Percentiles rank a stretch among this genome's conserved stretches.
These are phyloP conservation scores for Callopanchax toddi DNA, from an alignment of 2,113 vertebrate genomes.

Conservation along the genomic window DNA sequence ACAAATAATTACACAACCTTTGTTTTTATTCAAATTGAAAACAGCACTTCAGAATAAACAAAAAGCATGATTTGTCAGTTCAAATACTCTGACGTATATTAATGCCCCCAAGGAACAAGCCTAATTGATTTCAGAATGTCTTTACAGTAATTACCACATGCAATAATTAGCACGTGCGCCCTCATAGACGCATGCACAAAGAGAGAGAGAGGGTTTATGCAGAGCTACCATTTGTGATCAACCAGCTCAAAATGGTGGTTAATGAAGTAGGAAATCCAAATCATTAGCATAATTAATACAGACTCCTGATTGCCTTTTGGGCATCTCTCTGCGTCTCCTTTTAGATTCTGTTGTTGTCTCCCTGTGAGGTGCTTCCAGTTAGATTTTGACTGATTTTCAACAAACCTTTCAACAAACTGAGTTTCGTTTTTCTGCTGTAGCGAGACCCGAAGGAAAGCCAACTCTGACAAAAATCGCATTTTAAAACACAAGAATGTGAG, in stretches of 20 bases:
- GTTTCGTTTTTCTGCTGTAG: no score
- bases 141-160: conserved; percentile 69
- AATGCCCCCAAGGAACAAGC: conserved; percentile 8
- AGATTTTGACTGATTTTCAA: conserved; percentile 55
- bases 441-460: no score
- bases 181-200: conserved; percentile 21
- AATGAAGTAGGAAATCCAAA: conserved; percentile 79
- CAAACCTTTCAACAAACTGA: conserved; percentile 45
- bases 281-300: conserved; percentile 77
- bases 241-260: conserved; percentile 66
- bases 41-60: no score
- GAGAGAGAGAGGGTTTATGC: conserved; percentile 18
- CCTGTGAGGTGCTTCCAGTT: conserved; percentile 38
- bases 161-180: conserved; percentile 59
- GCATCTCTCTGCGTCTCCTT: conserved; percentile 17
- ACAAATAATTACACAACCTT: background rate
- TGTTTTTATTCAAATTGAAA: conserved; percentile 9
- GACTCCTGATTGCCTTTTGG: conserved; percentile 64
- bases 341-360: conserved; percentile 56
- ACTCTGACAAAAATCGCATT: no score
- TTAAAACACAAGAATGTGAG: no score
- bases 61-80: conserved; percentile 15
- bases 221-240: conserved; percentile 60
- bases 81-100: background rate
- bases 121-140: conserved; percentile 62